Percentiles rank a stretch among this genome's conserved stretches.
phyloP scores from a whole-genome alignment of 1,140 invertebrate genomes.

The Neuroterus valhalla region DNA sequence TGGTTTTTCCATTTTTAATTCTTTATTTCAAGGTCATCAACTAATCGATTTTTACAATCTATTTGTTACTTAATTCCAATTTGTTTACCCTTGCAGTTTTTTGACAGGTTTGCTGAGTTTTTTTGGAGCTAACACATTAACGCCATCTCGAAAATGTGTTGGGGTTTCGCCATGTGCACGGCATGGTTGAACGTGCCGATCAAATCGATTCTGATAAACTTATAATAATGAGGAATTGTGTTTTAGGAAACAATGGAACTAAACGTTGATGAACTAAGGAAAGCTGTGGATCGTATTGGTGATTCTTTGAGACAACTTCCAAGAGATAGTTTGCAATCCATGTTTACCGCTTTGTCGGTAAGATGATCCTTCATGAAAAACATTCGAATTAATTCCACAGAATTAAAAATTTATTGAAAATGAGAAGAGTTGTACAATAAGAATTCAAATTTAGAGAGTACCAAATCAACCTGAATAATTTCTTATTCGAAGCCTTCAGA shows the following conservation, averaged over 20 bases:
- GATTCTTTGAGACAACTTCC: conserved; percentile 80
- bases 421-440: no score
- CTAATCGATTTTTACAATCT: not conserved
- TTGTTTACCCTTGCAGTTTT: conserved; percentile 4
- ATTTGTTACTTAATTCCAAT: not conserved
- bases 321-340: conserved; percentile 80
- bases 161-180: conserved; percentile 51
- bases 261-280: conserved; percentile 80
- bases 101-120: conserved; percentile 14
- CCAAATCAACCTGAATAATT: no score
- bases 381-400: not conserved
- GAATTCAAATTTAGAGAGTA: no score
- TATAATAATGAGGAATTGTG: conserved; percentile 40
- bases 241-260: conserved; percentile 81
- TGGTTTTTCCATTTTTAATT: not conserved
- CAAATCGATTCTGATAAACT: not conserved
- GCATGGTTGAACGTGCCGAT: conserved; percentile 37
- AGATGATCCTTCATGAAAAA: conserved; percentile 63
- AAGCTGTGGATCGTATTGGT: conserved; percentile 80
- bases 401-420: no score
- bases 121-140: conserved; percentile 45
- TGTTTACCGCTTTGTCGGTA: conserved; percentile 82
- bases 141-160: conserved; percentile 22
- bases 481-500: no score
- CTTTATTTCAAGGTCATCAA: conserved; percentile 3